phyloP scores from a whole-genome alignment of 1,140 invertebrate species.

The Apis cerana region DNA sequence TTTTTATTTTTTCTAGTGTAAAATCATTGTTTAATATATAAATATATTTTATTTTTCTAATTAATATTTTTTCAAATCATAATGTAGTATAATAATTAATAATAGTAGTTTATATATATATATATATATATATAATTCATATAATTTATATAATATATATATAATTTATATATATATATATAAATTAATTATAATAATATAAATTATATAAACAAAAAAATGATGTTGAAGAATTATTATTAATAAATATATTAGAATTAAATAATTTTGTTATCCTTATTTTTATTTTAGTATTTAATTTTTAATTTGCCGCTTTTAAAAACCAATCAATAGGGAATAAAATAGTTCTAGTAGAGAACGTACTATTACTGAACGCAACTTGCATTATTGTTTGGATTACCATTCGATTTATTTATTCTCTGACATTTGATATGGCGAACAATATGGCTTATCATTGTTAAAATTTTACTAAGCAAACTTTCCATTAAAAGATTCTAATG shows the following conservation, averaged over 20 bases:
- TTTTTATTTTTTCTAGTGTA: no score
- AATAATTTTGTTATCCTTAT: background rate
- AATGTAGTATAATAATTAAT: no score
- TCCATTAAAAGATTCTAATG: background rate
- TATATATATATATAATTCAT: background rate
- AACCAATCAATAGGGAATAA: slow-evolving; percentile 26
- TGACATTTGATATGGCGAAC: slow-evolving; percentile 12
- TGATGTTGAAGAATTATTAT: background rate
- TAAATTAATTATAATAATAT: background rate
- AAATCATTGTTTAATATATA: no score
- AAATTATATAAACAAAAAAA: background rate
- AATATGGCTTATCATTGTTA: slow-evolving; percentile 20
- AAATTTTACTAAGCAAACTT: background rate
- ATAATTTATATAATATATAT: background rate
- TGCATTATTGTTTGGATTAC: slow-evolving; percentile 28
- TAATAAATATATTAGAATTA: no score
- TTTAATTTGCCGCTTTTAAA: slow-evolving; percentile 9
- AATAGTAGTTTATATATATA: background rate
- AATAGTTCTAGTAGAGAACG: background rate
- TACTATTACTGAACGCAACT: slow-evolving; percentile 26
- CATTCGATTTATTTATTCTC: slow-evolving; percentile 39
- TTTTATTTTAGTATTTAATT: background rate
- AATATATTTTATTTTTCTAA: no score
- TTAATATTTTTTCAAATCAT: no score
- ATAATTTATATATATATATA: background rate